Conservation (phyloP, 2,888 invertebrate species). For the Lomographa bimaculata region DNA sequence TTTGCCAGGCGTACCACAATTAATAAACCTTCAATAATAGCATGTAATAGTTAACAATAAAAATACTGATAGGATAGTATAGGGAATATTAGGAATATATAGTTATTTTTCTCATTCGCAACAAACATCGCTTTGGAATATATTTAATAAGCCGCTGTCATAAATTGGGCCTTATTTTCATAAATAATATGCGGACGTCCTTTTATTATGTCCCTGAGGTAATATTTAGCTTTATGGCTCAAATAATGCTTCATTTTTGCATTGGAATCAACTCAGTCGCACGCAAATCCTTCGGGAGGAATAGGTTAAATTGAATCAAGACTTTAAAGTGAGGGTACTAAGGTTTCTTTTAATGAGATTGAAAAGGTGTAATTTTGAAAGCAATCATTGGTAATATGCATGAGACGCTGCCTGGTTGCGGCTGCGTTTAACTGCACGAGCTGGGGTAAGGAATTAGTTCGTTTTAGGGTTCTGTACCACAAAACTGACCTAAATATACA, state of each 20-base stretch:
- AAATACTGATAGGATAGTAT: too few relatives aligned
- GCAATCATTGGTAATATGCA: slow-evolving; percentile 65
- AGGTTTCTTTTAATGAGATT: slow-evolving; percentile 35
- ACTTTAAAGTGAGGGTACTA: slow-evolving; percentile 25
- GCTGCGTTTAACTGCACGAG: slow-evolving; percentile 70
- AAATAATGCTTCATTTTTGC: slow-evolving; percentile 8
- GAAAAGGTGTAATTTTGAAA: slow-evolving; percentile 55
- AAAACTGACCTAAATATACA: too few relatives aligned
- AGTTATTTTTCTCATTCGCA: too few relatives aligned
- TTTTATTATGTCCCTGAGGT: slow-evolving; percentile 14
- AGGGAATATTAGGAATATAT: too few relatives aligned
- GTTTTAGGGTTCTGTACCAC: too few relatives aligned
- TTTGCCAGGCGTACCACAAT: too few relatives aligned
- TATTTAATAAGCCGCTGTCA: too few relatives aligned
- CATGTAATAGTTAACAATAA: too few relatives aligned
- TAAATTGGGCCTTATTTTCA: slow-evolving; percentile 2
- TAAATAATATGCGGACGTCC: slow-evolving; percentile 5
- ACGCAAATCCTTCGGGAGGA: slow-evolving; percentile 6
- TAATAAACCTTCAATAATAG: too few relatives aligned
- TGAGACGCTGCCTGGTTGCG: slow-evolving; percentile 54
- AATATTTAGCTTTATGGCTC: slow-evolving; percentile 4
- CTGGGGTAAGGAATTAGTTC: slow-evolving; percentile 10
- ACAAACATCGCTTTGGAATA: too few relatives aligned
- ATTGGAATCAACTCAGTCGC: slow-evolving; percentile 5
- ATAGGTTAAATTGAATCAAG: slow-evolving; percentile 8